Evolutionary conservation across 2,888 invertebrate genomes (phyloP), one percentile per base, ranked within the genome.

Genomic region (Lasiommata megera): DNA sequence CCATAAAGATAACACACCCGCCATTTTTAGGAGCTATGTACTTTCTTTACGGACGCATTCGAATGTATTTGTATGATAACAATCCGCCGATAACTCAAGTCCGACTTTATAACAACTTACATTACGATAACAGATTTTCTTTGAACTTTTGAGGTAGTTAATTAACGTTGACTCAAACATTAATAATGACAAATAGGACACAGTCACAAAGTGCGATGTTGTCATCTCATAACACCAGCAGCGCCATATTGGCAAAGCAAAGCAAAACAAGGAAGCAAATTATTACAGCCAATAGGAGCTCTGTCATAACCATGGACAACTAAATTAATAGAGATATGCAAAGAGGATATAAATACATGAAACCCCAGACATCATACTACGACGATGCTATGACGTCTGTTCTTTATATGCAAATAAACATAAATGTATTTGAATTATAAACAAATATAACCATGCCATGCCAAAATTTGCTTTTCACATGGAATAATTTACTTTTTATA

Each of bases 141-240:
- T 84, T 83, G 79, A 82, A 84, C 72, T 69, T 72, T 64, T 82
- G 84, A 87, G 85, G 84, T 85, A 85, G 84, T 71, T 81, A 71
- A 74, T 72, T 76, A 75, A 69, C 67, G 69, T 75, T 71, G 70
- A 78, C 72, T 80, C 71, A 70, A 77, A 75, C 75, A 76, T 72
- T 70, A 75, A 73, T 70, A 76, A 78, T 80, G 83, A 87, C 82
- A 86, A 87, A 80, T 82, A 79, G 77, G 76, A 79, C 85, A 86
- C 87, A 85, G 76, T 79, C 84, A 86, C 87, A 85, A 89, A 88
- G 81, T 90, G 84, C 87, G 88, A 90, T 91, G 91, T 90, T 91
- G 91, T 91, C 91, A 91, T 89, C 88, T 88, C 85, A 87, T 82
- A 89, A 89, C 87, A 89, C 84, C 78, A 85, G 78, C 80, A 82